Conservation (phyloP, 2,113 vertebrate genomes). For the Tragelaphus strepsiceros region DNA sequence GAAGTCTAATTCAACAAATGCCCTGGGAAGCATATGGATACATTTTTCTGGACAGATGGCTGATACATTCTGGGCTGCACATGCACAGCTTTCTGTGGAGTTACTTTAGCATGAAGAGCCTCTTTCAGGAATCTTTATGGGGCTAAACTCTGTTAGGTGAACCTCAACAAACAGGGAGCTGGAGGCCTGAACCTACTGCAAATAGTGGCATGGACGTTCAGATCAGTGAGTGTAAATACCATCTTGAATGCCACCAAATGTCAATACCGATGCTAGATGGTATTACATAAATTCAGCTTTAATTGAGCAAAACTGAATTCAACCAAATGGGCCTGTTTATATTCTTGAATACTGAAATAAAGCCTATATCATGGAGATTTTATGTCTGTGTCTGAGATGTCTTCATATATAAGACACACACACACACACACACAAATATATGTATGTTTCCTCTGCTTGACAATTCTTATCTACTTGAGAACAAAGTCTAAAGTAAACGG, state of each 20-base stretch:
- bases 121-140: constrained; percentile 52
- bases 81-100: constrained; percentile 11
- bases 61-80: neutral
- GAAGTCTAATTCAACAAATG: constrained; percentile 33
- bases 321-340: constrained; percentile 60
- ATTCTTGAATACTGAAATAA: constrained; percentile 37
- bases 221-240: constrained; percentile 62
- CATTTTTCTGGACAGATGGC: constrained; percentile 25
- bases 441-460: neutral
- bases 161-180: constrained; percentile 43
- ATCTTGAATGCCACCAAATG: constrained; percentile 72
- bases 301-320: constrained; percentile 61
- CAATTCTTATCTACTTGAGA: constrained; percentile 66
- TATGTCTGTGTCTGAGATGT: neutral
- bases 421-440: neutral
- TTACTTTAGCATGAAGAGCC: neutral
- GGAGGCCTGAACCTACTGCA: constrained; percentile 45
- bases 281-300: constrained; percentile 64
- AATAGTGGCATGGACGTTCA: constrained; percentile 7
- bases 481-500: constrained; percentile 70
- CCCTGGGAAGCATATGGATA: constrained; percentile 26
- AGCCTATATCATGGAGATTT: constrained; percentile 31
- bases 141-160: neutral
- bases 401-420: neutral
- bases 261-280: constrained; percentile 52